Evolutionary conservation across 1,140 invertebrate genomes (phyloP), one percentile per base, ranked within the genome.

Genomic region (Luehdorfia chinensis): DNA sequence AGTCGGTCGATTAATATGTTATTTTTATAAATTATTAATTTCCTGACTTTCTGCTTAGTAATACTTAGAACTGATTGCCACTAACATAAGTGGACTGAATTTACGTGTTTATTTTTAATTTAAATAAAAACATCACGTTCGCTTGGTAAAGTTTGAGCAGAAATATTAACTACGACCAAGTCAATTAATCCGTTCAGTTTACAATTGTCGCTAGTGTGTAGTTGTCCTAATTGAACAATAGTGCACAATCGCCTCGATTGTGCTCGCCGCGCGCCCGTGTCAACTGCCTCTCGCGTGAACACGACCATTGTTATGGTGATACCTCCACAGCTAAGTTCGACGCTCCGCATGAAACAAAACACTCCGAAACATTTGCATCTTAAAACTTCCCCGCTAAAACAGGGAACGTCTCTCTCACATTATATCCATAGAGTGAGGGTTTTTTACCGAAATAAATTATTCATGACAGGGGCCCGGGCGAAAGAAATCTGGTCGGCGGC

Each of bases 241-340:
- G 71, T 67, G 52, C 51, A 75, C 75, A 80, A 77, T 78, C 75
- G 66, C 62, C 48, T 61, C 72, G 63, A 70, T 72, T 80, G 72
- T 71, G 47, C 48, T 46, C 52, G 57, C 60, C 48, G 54, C 50
- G 52, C 46, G 65, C 54, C 55, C 50, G 65, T 73, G 78, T 75
- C 78, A 71, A 75, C 74, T 69, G 71, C 69, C 72, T 75, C 71
- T 71, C 60, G 64, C 59, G 59, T 72, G 67, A 68, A 69, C 63
- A 50, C 49, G 30, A 49, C 52, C 51, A 77, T 85, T 85, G 79
- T 85, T 75, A 80, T 83, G 76, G 66, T 77, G 76, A 83, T 84
- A 60, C 61, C 54, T 61, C 44, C 27, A 47, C 47, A 69, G 52
- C 51, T 47, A 65, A 61, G 70, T 70, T 74, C 61, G 71, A 75